Evolutionary conservation across 2,797 vertebrate species (phyloP).

Genomic region (Arremon brunneinucha): DNA sequence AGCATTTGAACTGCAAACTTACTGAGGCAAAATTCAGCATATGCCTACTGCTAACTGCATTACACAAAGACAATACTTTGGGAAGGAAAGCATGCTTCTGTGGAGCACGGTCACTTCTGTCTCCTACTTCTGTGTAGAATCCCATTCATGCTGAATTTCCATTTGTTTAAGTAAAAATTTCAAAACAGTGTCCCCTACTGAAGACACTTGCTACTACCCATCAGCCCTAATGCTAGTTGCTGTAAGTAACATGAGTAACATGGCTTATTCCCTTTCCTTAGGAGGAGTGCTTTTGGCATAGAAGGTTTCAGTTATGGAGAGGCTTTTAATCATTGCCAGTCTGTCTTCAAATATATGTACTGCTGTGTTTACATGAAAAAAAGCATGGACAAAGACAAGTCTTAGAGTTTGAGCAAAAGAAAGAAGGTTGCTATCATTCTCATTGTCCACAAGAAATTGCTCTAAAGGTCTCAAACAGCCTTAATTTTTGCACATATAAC

Average conservation of each 20-base stretch:
- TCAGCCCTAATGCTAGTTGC: background rate
- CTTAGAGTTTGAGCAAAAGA: background rate
- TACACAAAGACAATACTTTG: background rate
- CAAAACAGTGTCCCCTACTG: background rate
- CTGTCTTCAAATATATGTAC: background rate
- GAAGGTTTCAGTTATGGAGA: background rate
- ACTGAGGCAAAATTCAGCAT: background rate
- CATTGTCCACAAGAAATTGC: background rate
- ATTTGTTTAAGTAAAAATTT: background rate
- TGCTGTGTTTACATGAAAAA: background rate
- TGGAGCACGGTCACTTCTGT: background rate
- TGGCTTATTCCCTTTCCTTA: background rate
- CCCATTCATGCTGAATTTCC: background rate
- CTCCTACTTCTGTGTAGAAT: background rate
- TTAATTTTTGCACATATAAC: background rate
- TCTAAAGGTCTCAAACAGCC: background rate
- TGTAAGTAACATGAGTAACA: background rate
- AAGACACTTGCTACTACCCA: background rate
- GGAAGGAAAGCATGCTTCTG: background rate
- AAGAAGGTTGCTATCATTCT: background rate
- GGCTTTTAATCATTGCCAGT: background rate
- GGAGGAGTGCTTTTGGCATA: background rate
- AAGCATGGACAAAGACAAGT: background rate
- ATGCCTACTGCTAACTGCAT: background rate
- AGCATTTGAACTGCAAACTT: background rate